Base-by-base conservation (phyloP, 2,113 vertebrate genomes). In the Gadus chalcogrammus region DNA sequence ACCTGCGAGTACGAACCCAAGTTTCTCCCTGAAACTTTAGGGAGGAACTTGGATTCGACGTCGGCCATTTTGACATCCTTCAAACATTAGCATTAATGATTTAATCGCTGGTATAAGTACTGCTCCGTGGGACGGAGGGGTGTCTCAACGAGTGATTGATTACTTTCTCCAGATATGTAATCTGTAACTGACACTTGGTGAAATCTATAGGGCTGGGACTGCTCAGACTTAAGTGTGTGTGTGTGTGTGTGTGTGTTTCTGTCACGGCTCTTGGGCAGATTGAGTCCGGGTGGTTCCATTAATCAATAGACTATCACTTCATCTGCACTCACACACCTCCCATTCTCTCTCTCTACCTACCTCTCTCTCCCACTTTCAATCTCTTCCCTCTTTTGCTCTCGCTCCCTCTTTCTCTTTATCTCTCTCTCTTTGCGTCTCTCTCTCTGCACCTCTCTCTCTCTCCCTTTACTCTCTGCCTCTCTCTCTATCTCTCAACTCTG, bases 261-360 rank as follows among this genome's bases (percentile, higher is more conserved):
- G 74, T 85, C 80, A 75, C 81, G 70, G 70, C 73, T 75, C 65
- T 70, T 68, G 79, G 72, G 15, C 76, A 63, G 78, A 81, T 79
- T 53, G 72, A 81, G 75, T 75, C 71, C 15, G 4, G 16, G 15
- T 52, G 84, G 82, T 77, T 78, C 72, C 75, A 35, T 20, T 52
- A 79, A 85, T 87, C 85, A 75, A 84, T 86, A 82, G 64, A 1
- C 76, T 78, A 83, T 80, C 80, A 64, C 79, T 82, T 80, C 72
- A 79, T 80, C 73, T 71, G 75, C 64, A 18, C 69, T 71, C 74
- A 63, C 67, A 71, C 70, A 69, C 79, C 55, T 28, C 65, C 62
- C 64, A 75, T 9, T 68, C 55, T 61, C 58, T 35, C 55, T 22
- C 66, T 65, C 55, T 61, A 42, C 53, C n/a, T 38, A 27, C 27